These are phyloP conservation scores for Syngnathus rostellatus DNA, from an alignment of 2,797 vertebrate genomes.

Conservation along the genomic window DNA sequence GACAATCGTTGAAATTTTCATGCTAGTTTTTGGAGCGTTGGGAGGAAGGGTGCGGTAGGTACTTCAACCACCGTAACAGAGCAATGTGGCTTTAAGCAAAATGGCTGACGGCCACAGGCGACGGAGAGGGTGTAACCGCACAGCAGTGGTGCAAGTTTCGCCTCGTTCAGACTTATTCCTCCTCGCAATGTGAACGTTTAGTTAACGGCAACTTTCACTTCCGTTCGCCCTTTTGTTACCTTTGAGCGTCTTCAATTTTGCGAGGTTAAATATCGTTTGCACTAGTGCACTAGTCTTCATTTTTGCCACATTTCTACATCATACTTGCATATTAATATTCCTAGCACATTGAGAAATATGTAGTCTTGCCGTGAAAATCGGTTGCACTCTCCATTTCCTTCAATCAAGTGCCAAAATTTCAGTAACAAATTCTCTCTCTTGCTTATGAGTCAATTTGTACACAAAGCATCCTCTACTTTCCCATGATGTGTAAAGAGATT, in stretches of 20 bases:
- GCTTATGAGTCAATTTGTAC: too few species aligned
- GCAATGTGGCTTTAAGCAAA: conserved; percentile 57
- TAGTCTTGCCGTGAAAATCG: background rate
- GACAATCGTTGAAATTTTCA: conserved; percentile 19
- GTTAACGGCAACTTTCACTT: conserved; percentile 9
- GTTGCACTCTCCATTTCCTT: background rate
- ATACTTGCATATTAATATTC: background rate
- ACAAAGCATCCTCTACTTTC: too few species aligned
- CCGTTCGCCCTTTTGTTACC: too few species aligned
- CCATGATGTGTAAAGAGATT: too few species aligned
- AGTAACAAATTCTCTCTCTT: too few species aligned
- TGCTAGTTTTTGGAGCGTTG: conserved; percentile 18
- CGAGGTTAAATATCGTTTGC: too few species aligned
- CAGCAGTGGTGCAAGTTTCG: conserved; percentile 15
- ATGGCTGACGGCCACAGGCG: conserved; percentile 54
- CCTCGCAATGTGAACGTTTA: background rate
- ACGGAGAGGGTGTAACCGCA: conserved; percentile 53
- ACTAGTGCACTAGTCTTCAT: too few species aligned
- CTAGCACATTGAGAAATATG: background rate
- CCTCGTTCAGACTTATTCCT: conserved; percentile 19
- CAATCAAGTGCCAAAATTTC: background rate
- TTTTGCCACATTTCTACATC: too few species aligned
- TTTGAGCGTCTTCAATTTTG: background rate
- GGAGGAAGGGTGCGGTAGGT: conserved; percentile 48
- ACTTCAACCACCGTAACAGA: conserved; percentile 51